phyloP scores from a whole-genome alignment of 2,797 vertebrate species.

The Tokudaia tokunoshimensis region DNA sequence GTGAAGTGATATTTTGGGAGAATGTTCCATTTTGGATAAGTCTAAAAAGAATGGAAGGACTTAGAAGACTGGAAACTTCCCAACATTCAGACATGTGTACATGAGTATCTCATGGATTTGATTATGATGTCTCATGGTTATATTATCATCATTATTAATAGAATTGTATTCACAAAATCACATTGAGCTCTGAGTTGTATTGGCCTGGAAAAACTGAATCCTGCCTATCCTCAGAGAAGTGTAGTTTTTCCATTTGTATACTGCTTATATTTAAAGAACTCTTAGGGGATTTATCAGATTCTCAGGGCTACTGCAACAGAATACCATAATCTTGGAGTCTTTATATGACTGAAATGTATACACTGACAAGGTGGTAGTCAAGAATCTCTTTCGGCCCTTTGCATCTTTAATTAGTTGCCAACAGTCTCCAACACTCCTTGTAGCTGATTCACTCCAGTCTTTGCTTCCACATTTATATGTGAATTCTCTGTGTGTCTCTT shows the following conservation, averaged over 20 bases:
- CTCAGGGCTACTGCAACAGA: neutral
- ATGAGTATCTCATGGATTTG: neutral
- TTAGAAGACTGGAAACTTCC: neutral
- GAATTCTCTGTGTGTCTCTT: neutral
- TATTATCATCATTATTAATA: neutral
- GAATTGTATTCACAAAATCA: neutral
- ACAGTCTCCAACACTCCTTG: accelerated
- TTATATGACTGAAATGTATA: neutral
- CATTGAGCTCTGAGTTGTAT: neutral
- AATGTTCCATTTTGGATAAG: neutral
- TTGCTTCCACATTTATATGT: neutral
- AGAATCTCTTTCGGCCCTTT: neutral
- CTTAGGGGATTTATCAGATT: neutral
- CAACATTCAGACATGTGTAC: neutral
- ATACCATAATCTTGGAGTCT: neutral
- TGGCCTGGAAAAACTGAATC: neutral
- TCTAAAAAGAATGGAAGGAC: neutral
- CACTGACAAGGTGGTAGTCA: neutral
- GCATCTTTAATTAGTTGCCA: neutral
- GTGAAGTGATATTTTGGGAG: too few species aligned
- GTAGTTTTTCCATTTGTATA: neutral
- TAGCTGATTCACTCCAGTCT: neutral
- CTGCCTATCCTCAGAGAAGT: neutral
- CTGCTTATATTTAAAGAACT: neutral
- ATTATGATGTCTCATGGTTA: neutral